Base-by-base conservation (phyloP, 2,113 vertebrate genomes). In the Forbesichthys papilliferus region DNA sequence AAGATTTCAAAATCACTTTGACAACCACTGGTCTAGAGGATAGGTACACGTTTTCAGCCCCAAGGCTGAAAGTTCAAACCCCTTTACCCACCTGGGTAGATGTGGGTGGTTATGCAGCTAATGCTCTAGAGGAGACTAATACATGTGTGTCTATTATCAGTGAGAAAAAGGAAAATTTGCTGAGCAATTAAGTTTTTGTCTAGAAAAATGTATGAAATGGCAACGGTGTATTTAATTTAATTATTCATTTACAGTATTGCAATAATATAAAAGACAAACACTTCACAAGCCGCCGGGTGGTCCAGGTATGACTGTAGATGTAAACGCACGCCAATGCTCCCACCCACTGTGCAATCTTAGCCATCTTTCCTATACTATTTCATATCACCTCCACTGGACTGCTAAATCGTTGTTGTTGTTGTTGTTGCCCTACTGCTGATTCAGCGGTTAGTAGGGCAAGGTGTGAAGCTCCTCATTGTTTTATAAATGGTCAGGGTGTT, bases 321-420 rank as follows among this genome's bases (percentile, higher is more conserved):
- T 69, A 54, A 48, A 48, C 4, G 0, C 34, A 27, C 66, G 64
- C 12, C 10, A 12, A 4, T 56, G 36, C 36, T n/a, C n/a, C 27
- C 27, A 27, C 27, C 27, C 62, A 18, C 47, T 52, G 13, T 57
- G 47, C 36, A 36, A 36, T n/a, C 3, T 12, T 16, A 20, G 11
- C 11, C 12, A 13, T 63, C 49, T 18, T 60, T 2, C 59, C 27
- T 61, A 20, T 20, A 12, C 49, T 68, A 42, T 73, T 62, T 66
- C 46, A 59, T 12, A 46, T 27, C 0, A 68, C 8, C 3, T 61
- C 33, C 6, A 34, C 2, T 72, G 11, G 64, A 61, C 11, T 13
- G 14, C 5, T 52, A 42, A 49, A 64, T 72, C 65, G 16, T 20
- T 20, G 20, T 20, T 20, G 20, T 13, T 20, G 20, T 13, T 9